A percentile compares a stretch with the other conserved stretches of the same genome.
Evolutionary conservation across 2,888 invertebrate species (phyloP).

Genomic region (Balanococcus diminutus): DNA sequence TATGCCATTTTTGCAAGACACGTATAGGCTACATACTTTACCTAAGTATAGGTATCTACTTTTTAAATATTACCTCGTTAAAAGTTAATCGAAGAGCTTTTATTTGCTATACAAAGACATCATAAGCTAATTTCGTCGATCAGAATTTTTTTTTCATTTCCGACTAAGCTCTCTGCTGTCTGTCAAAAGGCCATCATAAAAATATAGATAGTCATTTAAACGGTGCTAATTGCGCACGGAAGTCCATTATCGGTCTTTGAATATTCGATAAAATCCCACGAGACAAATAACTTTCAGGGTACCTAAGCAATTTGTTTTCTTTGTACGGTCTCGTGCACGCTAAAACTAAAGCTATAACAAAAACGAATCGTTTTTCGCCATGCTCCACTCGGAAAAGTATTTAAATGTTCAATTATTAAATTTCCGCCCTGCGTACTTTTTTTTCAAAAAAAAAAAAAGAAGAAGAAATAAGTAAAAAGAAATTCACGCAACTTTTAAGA

Average conservation of each 20-base stretch:
- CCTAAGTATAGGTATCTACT: too few species aligned
- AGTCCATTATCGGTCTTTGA: conserved; percentile 31
- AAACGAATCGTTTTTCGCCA: background rate
- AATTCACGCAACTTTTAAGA: too few species aligned
- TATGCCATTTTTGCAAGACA: background rate
- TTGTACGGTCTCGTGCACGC: background rate
- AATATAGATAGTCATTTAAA: background rate
- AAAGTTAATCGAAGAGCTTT: background rate
- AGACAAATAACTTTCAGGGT: conserved; percentile 15
- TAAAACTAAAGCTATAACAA: background rate
- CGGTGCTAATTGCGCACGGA: conserved; percentile 2
- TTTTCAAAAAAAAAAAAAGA: background rate
- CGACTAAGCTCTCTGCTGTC: too few species aligned
- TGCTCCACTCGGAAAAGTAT: background rate
- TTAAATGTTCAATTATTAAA: conserved; percentile 4
- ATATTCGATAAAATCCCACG: background rate
- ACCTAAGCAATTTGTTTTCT: background rate
- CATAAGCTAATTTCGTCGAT: too few species aligned
- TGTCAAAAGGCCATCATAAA: background rate
- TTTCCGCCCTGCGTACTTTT: background rate
- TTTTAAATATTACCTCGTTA: background rate
- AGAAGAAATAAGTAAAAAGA: too few species aligned
- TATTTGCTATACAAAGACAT: too few species aligned
- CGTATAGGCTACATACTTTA: background rate
- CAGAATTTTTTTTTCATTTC: background rate